These are phyloP conservation scores for Syngnathus scovelli DNA, from an alignment of 2,113 vertebrate species.

Conservation along the genomic window DNA sequence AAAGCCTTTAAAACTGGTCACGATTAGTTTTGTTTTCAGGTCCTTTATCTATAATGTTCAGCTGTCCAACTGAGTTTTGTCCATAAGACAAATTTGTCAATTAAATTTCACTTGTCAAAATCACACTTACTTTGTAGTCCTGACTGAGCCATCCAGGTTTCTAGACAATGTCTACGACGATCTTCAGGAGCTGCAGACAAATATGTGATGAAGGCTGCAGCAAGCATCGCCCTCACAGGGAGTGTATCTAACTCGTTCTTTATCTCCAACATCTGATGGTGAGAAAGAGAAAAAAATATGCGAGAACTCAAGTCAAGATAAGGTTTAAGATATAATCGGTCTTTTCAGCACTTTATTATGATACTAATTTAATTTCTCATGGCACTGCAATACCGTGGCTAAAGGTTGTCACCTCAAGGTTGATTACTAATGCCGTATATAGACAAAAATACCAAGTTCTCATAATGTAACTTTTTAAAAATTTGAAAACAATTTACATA, in stretches of 20 bases:
- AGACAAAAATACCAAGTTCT: neutral
- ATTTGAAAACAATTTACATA: neutral
- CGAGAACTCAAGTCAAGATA: neutral
- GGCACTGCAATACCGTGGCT: neutral
- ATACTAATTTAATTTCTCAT: neutral
- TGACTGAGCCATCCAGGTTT: conserved; percentile 84
- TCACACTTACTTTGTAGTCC: conserved; percentile 80
- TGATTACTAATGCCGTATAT: neutral
- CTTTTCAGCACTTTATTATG: neutral
- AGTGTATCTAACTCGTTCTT: conserved; percentile 82
- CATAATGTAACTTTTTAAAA: neutral
- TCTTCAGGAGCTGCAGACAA: conserved; percentile 89
- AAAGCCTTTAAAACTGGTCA: neutral
- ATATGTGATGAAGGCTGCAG: conserved; percentile 94
- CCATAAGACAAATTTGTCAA: neutral
- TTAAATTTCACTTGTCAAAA: neutral
- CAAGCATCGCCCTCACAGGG: conserved; percentile 84
- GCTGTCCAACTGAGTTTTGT: neutral
- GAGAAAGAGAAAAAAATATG: conserved; percentile 15
- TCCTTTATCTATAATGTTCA: neutral
- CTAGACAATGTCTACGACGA: conserved; percentile 79
- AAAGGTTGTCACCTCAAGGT: neutral
- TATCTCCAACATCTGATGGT: conserved; percentile 87
- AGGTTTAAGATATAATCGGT: neutral
- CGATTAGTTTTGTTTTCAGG: neutral